Evolutionary conservation across 2,888 invertebrate genomes (phyloP).

Genomic region (Drosophila falleni): DNA sequence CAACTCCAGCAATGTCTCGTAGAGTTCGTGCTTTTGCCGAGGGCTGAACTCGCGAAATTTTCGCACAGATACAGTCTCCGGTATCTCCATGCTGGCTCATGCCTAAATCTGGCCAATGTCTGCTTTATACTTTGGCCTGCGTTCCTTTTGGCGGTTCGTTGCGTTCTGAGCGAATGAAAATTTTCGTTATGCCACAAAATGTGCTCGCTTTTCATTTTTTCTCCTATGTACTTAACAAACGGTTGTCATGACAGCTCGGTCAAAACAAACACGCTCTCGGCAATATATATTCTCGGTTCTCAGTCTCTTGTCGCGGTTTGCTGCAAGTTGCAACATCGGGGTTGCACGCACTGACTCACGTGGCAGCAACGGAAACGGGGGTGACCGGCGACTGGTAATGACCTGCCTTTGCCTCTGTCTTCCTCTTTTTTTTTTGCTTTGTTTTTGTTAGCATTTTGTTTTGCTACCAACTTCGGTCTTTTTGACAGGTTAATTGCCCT

Average conservation of each 20-base stretch:
- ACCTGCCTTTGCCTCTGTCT: conserved; percentile 30
- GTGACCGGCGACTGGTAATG: conserved; percentile 45
- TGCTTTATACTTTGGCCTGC: conserved; percentile 10
- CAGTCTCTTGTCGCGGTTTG: conserved; percentile 7
- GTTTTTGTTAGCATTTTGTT: conserved; percentile 80
- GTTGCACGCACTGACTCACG: conserved; percentile 66
- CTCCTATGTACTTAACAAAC: conserved; percentile 17
- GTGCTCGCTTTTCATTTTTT: conserved; percentile 34
- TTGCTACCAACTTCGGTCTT: conserved; percentile 73
- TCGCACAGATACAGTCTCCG: conserved; percentile 80
- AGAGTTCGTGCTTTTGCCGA: conserved; percentile 82
- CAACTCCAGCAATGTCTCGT: conserved; percentile 77
- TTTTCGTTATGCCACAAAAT: conserved; percentile 42
- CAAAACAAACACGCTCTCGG: conserved; percentile 62
- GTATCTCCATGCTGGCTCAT: conserved; percentile 78
- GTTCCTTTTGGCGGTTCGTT: conserved; percentile 49
- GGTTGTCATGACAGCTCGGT: conserved; percentile 69
- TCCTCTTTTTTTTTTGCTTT: conserved; percentile 27
- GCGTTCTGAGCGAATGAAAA: conserved; percentile 65
- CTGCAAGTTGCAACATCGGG: conserved; percentile 6
- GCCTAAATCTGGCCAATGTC: conserved; percentile 33
- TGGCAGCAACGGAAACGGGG: conserved; percentile 72
- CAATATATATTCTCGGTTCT: neutral
- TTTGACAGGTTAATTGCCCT: conserved; percentile 76
- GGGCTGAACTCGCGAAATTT: conserved; percentile 79